phyloP scores from a whole-genome alignment of 2,888 invertebrate species.

The Platerodrilus igneus region DNA sequence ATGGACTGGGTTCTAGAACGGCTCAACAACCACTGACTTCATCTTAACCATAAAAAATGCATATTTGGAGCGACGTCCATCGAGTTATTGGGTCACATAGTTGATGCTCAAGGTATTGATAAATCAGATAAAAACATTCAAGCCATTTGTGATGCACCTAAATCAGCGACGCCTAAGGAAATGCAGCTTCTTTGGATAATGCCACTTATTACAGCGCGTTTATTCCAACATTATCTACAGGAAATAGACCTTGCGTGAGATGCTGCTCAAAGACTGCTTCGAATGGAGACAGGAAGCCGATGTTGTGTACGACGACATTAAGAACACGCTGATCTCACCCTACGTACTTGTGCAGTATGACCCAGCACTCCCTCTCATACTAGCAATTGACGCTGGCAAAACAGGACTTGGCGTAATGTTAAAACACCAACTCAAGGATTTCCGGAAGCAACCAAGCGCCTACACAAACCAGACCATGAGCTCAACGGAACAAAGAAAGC shows the following conservation, averaged over 20 bases:
- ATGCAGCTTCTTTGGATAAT: conserved; percentile 20
- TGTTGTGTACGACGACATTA: too few species aligned
- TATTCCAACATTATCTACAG: conserved; percentile 20
- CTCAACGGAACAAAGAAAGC: too few species aligned
- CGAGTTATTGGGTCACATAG: too few species aligned
- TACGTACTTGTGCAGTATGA: too few species aligned
- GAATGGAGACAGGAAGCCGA: conserved; percentile 17
- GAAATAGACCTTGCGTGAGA: conserved; percentile 10
- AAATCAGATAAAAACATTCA: conserved; percentile 15
- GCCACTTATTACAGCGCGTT: conserved; percentile 15
- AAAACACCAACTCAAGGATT: too few species aligned
- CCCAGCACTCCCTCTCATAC: too few species aligned
- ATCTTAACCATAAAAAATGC: conserved; percentile 15
- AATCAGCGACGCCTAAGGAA: conserved; percentile 12
- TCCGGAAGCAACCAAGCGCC: too few species aligned
- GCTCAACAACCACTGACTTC: conserved; percentile 11
- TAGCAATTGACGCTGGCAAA: too few species aligned
- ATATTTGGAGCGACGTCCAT: conserved; percentile 7
- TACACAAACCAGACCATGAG: too few species aligned
- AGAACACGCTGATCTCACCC: too few species aligned
- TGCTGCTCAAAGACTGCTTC: conserved; percentile 13
- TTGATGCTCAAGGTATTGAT: conserved; percentile 12
- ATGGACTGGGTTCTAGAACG: conserved; percentile 6
- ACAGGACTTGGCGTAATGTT: too few species aligned
- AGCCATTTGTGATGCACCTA: conserved; percentile 21